These are phyloP conservation scores for Carpatolechia fugitivella DNA, from an alignment of 2,888 invertebrate genomes.

Conservation along the genomic window DNA sequence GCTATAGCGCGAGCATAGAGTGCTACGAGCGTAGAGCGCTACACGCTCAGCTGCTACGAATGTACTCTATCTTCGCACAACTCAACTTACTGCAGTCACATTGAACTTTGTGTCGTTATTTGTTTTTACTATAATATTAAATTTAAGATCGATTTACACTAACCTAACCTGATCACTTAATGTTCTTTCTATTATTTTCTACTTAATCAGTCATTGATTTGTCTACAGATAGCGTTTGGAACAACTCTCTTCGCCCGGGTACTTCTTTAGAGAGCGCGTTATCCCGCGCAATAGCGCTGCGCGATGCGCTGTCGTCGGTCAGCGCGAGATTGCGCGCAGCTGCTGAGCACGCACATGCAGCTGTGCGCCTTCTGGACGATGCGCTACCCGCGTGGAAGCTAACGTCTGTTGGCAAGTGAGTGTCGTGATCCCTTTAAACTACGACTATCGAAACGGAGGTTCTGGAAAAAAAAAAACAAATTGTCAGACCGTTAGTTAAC, in stretches of 20 bases:
- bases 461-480: no score
- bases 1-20: slow-evolving; percentile 57
- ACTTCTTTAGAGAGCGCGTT: slow-evolving; percentile 47
- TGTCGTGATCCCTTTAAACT: no score
- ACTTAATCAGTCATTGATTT: no score
- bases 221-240: slow-evolving; percentile 64
- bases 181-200: no score
- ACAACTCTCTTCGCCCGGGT: slow-evolving; percentile 45
- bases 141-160: no score
- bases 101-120: no score
- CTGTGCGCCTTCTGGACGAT: slow-evolving; percentile 54
- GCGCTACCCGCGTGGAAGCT: slow-evolving; percentile 70
- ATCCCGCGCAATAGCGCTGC: slow-evolving; percentile 48
- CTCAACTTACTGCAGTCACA: slow-evolving; percentile 52
- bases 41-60: slow-evolving; percentile 57
- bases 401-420: slow-evolving; percentile 64
- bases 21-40: slow-evolving; percentile 44
- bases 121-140: no score
- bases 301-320: slow-evolving; percentile 63
- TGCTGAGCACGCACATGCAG: slow-evolving; percentile 59
- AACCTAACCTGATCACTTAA: no score
- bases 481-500: no score
- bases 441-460: no score
- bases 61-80: slow-evolving; percentile 51
- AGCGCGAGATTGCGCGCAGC: slow-evolving; percentile 60